Conservation (phyloP, 2,113 vertebrate species). For the Syrmaticus mikado region DNA sequence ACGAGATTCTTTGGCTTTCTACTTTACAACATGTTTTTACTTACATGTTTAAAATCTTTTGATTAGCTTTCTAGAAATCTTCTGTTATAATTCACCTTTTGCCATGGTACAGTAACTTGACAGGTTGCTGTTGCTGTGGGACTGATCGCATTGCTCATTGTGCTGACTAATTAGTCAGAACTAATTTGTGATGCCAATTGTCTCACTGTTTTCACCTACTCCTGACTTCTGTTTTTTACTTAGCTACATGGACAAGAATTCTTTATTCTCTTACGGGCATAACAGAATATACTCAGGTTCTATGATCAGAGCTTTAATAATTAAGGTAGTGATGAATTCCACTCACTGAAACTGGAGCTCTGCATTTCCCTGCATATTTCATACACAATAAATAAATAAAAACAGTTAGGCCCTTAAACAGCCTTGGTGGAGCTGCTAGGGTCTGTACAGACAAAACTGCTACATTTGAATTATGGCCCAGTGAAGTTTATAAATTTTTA, state of each 20-base stretch:
- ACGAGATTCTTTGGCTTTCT: neutral
- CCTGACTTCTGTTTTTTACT: neutral
- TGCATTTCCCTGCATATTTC: neutral
- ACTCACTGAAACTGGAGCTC: neutral
- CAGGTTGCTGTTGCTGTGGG: neutral
- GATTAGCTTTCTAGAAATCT: neutral
- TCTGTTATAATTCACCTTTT: neutral
- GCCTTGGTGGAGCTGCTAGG: rapidly evolving
- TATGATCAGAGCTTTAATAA: neutral
- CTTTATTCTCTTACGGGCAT: neutral
- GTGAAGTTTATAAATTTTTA: neutral
- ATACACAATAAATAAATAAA: neutral
- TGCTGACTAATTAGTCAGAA: neutral
- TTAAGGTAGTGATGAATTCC: neutral
- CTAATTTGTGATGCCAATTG: neutral
- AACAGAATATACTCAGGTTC: neutral
- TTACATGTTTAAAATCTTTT: neutral
- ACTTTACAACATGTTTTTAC: neutral
- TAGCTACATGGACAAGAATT: neutral
- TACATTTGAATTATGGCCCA: neutral
- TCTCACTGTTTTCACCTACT: neutral
- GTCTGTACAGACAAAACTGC: neutral
- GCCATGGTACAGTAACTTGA: neutral
- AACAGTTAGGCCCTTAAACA: neutral
- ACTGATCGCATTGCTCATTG: neutral